Percentiles rank a stretch among this genome's conserved stretches.
phyloP scores from a whole-genome alignment of 2,113 vertebrate species.

The Todiramphus chloris region DNA sequence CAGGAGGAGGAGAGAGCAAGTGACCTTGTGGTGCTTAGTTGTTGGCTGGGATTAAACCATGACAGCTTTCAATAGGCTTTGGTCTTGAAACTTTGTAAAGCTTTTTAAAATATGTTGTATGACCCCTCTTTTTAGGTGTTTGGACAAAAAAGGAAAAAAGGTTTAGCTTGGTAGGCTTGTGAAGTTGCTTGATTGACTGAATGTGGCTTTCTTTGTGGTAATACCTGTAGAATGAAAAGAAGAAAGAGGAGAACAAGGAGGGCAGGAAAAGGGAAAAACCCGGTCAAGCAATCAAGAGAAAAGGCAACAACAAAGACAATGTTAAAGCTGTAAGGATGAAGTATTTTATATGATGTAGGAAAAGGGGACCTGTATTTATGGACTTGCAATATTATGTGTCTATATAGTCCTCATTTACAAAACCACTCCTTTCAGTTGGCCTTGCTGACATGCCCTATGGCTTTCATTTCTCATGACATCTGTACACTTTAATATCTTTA shows the following conservation, averaged over 20 bases:
- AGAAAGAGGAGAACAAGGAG: not conserved
- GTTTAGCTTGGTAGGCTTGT: not conserved
- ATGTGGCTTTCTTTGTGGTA: not conserved
- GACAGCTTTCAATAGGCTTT: not conserved
- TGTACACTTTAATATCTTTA: constrained; percentile 30
- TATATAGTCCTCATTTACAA: not conserved
- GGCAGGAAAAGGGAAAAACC: not conserved
- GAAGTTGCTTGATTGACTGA: not conserved
- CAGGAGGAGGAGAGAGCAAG: not conserved
- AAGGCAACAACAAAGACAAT: not conserved
- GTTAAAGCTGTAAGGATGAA: not conserved
- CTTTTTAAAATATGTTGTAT: not conserved
- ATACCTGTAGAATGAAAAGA: not conserved
- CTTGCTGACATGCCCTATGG: constrained; percentile 2
- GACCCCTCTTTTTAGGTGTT: not conserved
- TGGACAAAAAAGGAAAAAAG: not conserved
- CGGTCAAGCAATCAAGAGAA: not conserved
- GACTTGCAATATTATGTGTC: not conserved
- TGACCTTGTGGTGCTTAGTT: not conserved
- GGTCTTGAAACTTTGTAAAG: not conserved
- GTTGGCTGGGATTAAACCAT: not conserved
- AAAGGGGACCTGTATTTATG: not conserved
- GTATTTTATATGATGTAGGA: not conserved
- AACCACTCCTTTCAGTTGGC: not conserved
- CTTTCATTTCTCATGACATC: not conserved